Evolutionary conservation across 35 echinoderm and acorn worm species (phyloP).

Genomic region (Antedon bifida): DNA sequence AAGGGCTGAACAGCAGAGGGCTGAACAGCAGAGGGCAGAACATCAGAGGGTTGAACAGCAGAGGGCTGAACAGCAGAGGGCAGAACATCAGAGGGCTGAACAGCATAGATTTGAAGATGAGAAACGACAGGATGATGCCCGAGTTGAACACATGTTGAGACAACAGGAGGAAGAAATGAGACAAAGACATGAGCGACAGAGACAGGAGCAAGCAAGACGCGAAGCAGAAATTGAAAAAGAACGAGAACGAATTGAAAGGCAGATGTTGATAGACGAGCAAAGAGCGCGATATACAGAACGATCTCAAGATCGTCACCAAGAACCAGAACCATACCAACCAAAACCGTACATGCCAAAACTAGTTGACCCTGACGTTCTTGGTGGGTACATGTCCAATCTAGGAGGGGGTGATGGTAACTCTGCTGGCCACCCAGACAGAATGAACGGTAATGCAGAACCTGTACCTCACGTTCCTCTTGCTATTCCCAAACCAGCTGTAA

Average conservation of each 20-base stretch:
- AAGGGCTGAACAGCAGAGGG: slow-evolving; percentile 12
- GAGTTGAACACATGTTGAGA: slow-evolving; percentile 7
- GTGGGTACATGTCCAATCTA: slow-evolving; percentile 47
- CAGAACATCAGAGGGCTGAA: too few relatives aligned
- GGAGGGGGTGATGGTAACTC: slow-evolving; percentile 20
- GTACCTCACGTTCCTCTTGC: slow-evolving; percentile 26
- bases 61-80: too few relatives aligned
- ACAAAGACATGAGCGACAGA: slow-evolving; percentile 58
- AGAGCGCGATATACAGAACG: background rate
- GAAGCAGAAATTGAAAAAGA: slow-evolving; percentile 81
- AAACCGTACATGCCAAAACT: slow-evolving; percentile 3
- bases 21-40: too few relatives aligned
- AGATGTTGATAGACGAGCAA: slow-evolving; percentile 21
- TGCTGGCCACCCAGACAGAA: background rate
- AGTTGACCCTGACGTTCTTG: slow-evolving; percentile 34
- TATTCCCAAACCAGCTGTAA: slow-evolving; percentile 23
- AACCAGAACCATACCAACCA: slow-evolving; percentile 6
- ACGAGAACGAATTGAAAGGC: slow-evolving; percentile 55
- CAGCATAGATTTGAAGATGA: slow-evolving; percentile 34
- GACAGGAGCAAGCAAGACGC: slow-evolving; percentile 49
- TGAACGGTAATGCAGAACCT: slow-evolving; percentile 11
- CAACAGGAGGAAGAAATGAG: slow-evolving; percentile 71
- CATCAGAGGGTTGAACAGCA: too few relatives aligned
- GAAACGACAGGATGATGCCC: background rate
- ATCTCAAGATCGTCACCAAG: background rate